Evolutionary conservation across 2,113 vertebrate species (phyloP), one percentile per base, ranked within the genome.

Genomic region (Chloebia gouldiae): DNA sequence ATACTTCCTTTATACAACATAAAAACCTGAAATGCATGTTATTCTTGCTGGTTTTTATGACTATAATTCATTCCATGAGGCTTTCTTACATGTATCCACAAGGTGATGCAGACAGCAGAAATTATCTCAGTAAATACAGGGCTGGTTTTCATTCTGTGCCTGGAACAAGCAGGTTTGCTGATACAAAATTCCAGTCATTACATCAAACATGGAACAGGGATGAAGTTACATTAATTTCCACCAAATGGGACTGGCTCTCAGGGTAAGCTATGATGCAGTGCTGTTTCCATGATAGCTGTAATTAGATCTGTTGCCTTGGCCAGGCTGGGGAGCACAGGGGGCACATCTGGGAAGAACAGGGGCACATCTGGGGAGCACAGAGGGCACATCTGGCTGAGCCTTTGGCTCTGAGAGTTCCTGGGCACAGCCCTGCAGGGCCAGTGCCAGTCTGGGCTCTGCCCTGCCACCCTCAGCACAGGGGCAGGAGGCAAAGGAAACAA

Each of bases 51-150:
- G 8, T 76, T 84, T 84, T 95, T 79, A 19, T 91, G 33, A 77
- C 57, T 87, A 20, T 80, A 89, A 96, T 96, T 93, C 86, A 93
- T 95, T 96, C 71, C 44, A 93, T 95, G 85, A 92, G 77, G 19
- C 64, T 93, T 92, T 68, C 84, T 88, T 95, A 92, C 81, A 82
- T 12, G 21, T 65, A 83, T 25, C 81, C 64, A 83, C 88, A 83
- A 96, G 93, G 73, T 25, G 66, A 95, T 73, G 80, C 89, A 81
- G 81, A 88, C 94, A 95, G 71, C 73, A 93, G 86, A 86, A 92
- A 92, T 27, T 16, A 47, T 59, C 76, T 51, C 28, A 57, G 79
- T 92, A 90, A 95, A 96, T 54, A 51, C 15, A 72, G 68, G 82
- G 63, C 8, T 95, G 64, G 57, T 69, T 96, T 95, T 93, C 85